Conservation (phyloP, 1,140 invertebrate species). For the Drosophila biarmipes region DNA sequence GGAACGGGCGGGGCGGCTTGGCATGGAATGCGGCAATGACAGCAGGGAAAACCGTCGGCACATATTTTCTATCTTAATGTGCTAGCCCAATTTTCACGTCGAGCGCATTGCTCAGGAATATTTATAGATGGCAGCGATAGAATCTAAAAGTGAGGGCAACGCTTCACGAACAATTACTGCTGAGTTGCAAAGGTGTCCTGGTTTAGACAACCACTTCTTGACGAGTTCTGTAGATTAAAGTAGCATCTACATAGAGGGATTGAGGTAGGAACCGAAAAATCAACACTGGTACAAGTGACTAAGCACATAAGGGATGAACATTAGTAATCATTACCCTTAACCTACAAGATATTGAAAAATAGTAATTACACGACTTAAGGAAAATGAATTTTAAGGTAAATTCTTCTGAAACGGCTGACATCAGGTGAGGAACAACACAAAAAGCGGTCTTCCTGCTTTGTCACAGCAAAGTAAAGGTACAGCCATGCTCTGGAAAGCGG, state of each 20-base stretch:
- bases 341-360: too few relatives aligned
- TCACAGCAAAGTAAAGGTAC: conserved; percentile 35
- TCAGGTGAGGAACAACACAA: conserved; percentile 11
- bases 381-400: not conserved
- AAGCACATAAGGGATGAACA: too few relatives aligned
- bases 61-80: conserved; percentile 68
- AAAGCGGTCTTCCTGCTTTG: conserved; percentile 31
- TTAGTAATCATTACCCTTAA: too few relatives aligned
- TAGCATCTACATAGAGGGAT: too few relatives aligned
- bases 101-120: conserved; percentile 44
- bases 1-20: conserved; percentile 13
- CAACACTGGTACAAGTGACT: too few relatives aligned
- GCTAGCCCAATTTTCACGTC: conserved; percentile 77
- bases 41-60: conserved; percentile 30
- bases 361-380: too few relatives aligned
- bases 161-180: conserved; percentile 18
- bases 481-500: conserved; percentile 6
- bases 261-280: too few relatives aligned
- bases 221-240: too few relatives aligned
- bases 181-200: conserved; percentile 22
- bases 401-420: conserved; percentile 17
- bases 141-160: conserved; percentile 2
- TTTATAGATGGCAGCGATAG: conserved; percentile 8
- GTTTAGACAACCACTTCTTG: conserved; percentile 35
- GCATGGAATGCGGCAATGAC: conserved; percentile 44